These are phyloP conservation scores for Mystacides longicornis DNA, from an alignment of 2,888 invertebrate species.

Conservation along the genomic window DNA sequence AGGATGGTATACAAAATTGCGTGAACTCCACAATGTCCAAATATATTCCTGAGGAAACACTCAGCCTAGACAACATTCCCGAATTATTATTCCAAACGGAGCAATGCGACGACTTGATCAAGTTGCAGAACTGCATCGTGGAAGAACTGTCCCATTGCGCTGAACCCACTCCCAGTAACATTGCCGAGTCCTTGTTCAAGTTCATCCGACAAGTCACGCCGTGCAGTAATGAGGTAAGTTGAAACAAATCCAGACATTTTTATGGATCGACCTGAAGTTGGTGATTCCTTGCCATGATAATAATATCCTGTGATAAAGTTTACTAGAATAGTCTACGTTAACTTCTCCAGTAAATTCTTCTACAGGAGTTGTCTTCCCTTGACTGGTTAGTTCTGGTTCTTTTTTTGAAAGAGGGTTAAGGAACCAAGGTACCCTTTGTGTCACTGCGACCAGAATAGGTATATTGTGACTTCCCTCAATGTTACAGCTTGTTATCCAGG, in stretches of 20 bases:
- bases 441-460: too few species aligned
- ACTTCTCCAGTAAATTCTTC: too few species aligned
- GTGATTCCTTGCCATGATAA: background rate
- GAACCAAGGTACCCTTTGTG: too few species aligned
- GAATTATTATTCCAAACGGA: conserved; percentile 51
- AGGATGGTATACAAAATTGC: conserved; percentile 55
- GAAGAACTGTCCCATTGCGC: conserved; percentile 55
- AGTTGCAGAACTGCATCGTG: conserved; percentile 53
- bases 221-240: conserved; percentile 35
- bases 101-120: conserved; percentile 47
- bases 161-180: conserved; percentile 72
- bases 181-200: conserved; percentile 67
- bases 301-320: too few species aligned
- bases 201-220: conserved; percentile 62
- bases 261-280: background rate
- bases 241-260: background rate
- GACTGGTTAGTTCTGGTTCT: too few species aligned
- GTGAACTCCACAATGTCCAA: conserved; percentile 53
- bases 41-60: conserved; percentile 41
- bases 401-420: too few species aligned
- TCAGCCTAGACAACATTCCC: conserved; percentile 47
- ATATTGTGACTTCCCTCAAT: too few species aligned
- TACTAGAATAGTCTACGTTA: too few species aligned
- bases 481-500: too few species aligned
- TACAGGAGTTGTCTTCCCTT: too few species aligned